These are phyloP conservation scores for Gymnocephalus cernua DNA, from an alignment of 2,113 vertebrate species.

Conservation along the genomic window DNA sequence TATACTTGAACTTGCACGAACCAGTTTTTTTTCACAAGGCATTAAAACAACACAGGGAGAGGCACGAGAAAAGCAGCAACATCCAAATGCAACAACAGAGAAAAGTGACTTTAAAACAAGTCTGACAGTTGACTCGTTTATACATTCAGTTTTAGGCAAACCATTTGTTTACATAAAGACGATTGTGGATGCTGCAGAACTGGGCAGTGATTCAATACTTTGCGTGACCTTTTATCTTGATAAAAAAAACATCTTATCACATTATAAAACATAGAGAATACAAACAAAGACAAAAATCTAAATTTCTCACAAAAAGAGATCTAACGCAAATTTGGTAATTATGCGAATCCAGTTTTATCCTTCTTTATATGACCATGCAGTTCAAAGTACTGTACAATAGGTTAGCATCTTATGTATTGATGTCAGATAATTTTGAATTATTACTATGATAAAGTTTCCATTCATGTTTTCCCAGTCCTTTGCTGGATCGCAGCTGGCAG, in stretches of 20 bases:
- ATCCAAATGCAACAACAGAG: constrained; percentile 10
- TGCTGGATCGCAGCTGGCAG: neutral
- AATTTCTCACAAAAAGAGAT: neutral
- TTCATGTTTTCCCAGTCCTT: neutral
- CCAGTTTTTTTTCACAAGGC: neutral
- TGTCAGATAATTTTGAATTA: neutral
- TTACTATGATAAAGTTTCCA: fast-evolving
- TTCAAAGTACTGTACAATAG: neutral
- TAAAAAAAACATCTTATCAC: neutral
- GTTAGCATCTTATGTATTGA: neutral
- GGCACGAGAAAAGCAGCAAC: constrained; percentile 29
- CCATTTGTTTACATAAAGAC: neutral
- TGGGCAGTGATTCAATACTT: neutral
- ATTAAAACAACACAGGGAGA: constrained; percentile 41
- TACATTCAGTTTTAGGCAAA: constrained; percentile 42
- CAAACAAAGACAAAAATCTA: neutral
- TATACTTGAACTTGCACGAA: neutral
- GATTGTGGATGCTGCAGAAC: neutral
- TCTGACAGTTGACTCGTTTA: neutral
- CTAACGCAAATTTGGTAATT: neutral
- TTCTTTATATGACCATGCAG: neutral
- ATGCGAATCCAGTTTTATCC: neutral
- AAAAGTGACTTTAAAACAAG: neutral
- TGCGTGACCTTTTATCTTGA: neutral
- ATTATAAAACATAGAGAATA: neutral